Evolutionary conservation across 2,797 vertebrate species (phyloP).

Genomic region (Oophaga sylvatica): DNA sequence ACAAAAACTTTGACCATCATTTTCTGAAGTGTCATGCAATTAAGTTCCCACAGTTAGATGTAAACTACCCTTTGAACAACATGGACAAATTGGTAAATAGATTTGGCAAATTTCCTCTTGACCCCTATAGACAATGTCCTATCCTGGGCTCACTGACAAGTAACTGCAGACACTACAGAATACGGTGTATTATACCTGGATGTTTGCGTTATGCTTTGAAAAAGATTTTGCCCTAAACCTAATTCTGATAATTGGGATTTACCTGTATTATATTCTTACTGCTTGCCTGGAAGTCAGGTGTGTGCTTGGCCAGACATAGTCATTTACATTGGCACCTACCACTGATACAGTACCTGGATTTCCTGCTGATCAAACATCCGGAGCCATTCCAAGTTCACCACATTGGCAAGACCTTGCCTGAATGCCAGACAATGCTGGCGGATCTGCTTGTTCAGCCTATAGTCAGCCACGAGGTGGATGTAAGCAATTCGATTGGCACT

Average conservation of each 20-base stretch:
- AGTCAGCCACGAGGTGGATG: constrained; percentile 95
- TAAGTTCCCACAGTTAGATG: too few relatives aligned
- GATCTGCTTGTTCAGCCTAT: constrained; percentile 95
- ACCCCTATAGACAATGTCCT: too few relatives aligned
- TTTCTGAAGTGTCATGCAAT: too few relatives aligned
- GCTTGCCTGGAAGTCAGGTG: not conserved
- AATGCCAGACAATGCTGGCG: constrained; percentile 92
- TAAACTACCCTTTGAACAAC: too few relatives aligned
- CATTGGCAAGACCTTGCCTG: constrained; percentile 93
- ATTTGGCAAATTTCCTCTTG: too few relatives aligned
- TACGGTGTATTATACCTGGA: not conserved
- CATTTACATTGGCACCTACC: not conserved
- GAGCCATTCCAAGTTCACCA: constrained; percentile 96
- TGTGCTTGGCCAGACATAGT: not conserved
- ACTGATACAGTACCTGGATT: constrained; percentile 83
- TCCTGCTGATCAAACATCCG: constrained; percentile 99
- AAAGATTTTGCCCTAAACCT: not conserved
- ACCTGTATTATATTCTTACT: not conserved
- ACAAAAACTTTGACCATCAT: too few relatives aligned
- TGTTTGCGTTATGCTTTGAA: not conserved
- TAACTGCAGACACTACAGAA: not conserved
- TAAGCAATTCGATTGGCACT: constrained; percentile 95
- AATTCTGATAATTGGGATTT: not conserved
- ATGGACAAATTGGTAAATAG: too few relatives aligned
- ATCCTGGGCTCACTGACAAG: not conserved